Conservation (phyloP, 2,888 invertebrate genomes). For the Blastobasis adustella region DNA sequence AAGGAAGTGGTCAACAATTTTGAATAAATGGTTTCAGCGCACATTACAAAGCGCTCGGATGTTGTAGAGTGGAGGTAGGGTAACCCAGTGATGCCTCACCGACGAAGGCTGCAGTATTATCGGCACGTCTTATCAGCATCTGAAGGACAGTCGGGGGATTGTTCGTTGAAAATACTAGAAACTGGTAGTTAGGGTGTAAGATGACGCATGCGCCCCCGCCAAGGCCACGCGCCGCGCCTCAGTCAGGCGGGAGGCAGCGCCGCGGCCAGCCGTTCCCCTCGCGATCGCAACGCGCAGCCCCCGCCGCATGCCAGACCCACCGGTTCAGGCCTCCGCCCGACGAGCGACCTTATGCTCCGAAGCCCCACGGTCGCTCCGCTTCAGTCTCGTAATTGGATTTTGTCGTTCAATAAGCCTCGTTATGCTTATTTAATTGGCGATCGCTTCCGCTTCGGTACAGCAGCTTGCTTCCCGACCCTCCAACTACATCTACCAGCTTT, state of each 20-base stretch:
- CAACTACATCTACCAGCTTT: conserved; percentile 44
- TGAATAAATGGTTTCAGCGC: too few relatives aligned
- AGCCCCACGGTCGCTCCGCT: conserved; percentile 68
- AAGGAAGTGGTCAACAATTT: too few relatives aligned
- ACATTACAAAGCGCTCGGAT: too few relatives aligned
- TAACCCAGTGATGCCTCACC: too few relatives aligned
- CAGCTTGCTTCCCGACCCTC: conserved; percentile 61
- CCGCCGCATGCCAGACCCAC: conserved; percentile 56
- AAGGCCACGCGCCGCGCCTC: conserved; percentile 66
- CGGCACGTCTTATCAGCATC: too few relatives aligned
- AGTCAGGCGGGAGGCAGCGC: conserved; percentile 62
- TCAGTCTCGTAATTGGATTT: conserved; percentile 73
- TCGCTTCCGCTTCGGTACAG: conserved; percentile 65
- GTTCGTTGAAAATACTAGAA: conserved; percentile 36
- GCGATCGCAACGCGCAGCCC: conserved; percentile 9
- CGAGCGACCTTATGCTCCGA: conserved; percentile 59
- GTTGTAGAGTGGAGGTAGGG: too few relatives aligned
- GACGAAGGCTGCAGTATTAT: too few relatives aligned
- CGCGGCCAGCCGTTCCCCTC: conserved; percentile 50
- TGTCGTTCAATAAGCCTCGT: conserved; percentile 66
- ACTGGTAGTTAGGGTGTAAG: conserved; percentile 53
- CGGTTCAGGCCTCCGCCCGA: conserved; percentile 45
- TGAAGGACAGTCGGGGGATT: conserved; percentile 21
- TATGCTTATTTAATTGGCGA: conserved; percentile 64
- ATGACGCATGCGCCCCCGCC: conserved; percentile 57